Evolutionary conservation across 2,113 vertebrate species (phyloP).

Genomic region (Pterocles orientalis): DNA sequence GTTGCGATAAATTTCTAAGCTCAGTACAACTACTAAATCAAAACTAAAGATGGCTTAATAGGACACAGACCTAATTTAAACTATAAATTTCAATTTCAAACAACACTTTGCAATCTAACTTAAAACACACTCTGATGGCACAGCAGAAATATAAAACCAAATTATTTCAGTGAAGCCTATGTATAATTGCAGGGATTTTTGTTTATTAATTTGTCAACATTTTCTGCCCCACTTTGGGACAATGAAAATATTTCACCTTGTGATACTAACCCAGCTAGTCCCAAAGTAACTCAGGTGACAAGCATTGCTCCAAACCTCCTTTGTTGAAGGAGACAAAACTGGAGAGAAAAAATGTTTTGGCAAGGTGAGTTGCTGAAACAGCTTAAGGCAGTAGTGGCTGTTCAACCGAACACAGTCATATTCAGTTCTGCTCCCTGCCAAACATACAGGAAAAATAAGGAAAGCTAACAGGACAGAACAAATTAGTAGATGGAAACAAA

Average conservation of each 20-base stretch:
- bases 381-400: not conserved
- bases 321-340: not conserved
- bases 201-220: not conserved
- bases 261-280: not conserved
- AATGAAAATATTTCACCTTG: not conserved
- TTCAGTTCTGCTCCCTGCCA: slow-evolving; percentile 10
- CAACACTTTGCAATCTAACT: not conserved
- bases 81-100: not conserved
- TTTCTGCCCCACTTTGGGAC: not conserved
- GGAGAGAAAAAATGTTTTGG: not conserved
- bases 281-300: not conserved
- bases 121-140: not conserved
- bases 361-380: slow-evolving; percentile 6
- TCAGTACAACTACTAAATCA: not conserved
- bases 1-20: not conserved
- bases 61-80: not conserved
- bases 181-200: not conserved
- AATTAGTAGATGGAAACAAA: not conserved
- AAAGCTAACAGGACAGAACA: not conserved
- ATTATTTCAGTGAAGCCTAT: fast-evolving
- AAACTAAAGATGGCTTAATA: not conserved
- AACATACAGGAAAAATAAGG: not conserved
- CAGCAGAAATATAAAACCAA: not conserved
- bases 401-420: not conserved
- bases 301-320: not conserved